Base-by-base conservation (phyloP, 2,113 vertebrate genomes). In the Microcebus murinus region DNA sequence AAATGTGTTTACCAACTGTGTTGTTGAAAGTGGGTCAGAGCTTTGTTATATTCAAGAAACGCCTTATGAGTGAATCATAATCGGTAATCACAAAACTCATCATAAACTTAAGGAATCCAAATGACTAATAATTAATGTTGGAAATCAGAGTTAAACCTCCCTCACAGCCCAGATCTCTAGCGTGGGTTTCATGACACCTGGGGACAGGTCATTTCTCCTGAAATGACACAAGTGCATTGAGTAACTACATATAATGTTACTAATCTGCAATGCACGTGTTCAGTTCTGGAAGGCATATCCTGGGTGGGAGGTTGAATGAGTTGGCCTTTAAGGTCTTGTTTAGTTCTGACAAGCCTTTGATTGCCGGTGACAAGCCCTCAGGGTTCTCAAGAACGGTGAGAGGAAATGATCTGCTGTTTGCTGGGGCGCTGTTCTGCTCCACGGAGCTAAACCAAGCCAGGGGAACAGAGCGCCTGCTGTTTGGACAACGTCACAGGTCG, bases 301-400 rank as follows among this genome's bases (percentile, higher is more conserved):
- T 15, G 27, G 88, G 68, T 20, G 9, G 85, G 52, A 93, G 52
- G 27, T 21, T 83, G 95, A 92, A 12, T n/a, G 57, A 95, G 61
- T 68, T 96, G 91, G 97, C 63, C 84, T 89, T 71, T 90, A 81
- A 74, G 70, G 48, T 77, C 36, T 57, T 95, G 85, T 77, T 76
- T 10, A 29, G 39, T 88, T 81, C 59, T 36, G 52, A 11, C n/a
- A 90, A 71, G 91, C 74, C 71, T 95, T 50, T 91, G 92, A 74
- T 96, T 96, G 36, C 50, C 82, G 85, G 70, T 85, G 85, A 89
- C 87, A 94, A 82, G 67, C 55, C 52, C 59, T n/a, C 39, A 55
- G 87, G 50, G 42, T 77, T 90, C 59, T 68, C 57, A 57, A 86
- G 67, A 91, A 91, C 6, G 25, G 34, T 34, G 48, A 48, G 65